phyloP scores from a whole-genome alignment of 2,888 invertebrate species.

The Caenorhabditis sp. region DNA sequence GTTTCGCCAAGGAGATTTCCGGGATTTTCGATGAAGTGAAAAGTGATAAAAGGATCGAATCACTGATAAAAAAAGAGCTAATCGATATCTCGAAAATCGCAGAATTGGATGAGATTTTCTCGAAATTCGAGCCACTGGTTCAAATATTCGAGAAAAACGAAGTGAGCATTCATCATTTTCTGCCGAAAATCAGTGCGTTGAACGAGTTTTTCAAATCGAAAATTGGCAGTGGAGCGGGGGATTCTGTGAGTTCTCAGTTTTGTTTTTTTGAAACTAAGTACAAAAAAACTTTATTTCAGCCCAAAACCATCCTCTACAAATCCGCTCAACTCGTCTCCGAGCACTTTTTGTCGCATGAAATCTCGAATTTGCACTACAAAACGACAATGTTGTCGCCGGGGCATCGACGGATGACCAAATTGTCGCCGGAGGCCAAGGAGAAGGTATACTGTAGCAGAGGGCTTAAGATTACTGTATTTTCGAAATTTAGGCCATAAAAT shows the following conservation, averaged over 20 bases:
- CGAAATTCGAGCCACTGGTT: not conserved
- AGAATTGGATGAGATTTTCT: not conserved
- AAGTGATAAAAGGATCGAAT: not conserved
- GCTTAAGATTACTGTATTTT: not conserved
- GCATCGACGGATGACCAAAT: not conserved
- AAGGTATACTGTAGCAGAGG: no score
- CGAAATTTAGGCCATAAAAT: not conserved
- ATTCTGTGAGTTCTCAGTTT: not conserved
- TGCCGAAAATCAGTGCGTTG: not conserved
- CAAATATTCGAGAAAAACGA: constrained; percentile 1
- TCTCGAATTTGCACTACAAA: constrained; percentile 1
- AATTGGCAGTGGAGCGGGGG: not conserved
- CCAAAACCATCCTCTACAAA: not conserved
- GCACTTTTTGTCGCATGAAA: not conserved
- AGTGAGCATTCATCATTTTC: not conserved
- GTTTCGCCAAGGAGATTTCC: not conserved
- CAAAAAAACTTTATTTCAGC: not conserved
- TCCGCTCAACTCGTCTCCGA: not conserved
- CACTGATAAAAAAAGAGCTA: not conserved
- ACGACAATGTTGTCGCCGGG: constrained; percentile 5
- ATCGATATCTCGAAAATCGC: not conserved
- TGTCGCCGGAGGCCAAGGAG: not conserved
- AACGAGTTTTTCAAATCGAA: not conserved
- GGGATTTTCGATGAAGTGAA: not conserved
- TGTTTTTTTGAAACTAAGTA: not conserved